Evolutionary conservation across 2,888 invertebrate genomes (phyloP).

Genomic region (Caenorhabditis doughertyi): DNA sequence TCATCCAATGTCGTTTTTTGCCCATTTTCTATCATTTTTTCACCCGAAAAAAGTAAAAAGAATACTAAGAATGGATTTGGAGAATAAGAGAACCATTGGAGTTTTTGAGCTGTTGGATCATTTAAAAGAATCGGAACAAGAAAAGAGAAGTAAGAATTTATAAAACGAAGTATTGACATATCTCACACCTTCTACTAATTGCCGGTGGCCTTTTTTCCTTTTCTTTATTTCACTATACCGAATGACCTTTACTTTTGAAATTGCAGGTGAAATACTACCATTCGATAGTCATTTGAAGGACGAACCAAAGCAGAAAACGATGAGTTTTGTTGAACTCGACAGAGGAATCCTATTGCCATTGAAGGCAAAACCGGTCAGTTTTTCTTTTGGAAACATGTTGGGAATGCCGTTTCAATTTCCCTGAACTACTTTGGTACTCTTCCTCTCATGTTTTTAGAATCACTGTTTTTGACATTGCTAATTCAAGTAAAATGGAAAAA

Average conservation of each 20-base stretch:
- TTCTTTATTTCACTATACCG: slow-evolving; percentile 5
- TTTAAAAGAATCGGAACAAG: slow-evolving; percentile 28
- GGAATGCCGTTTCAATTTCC: no score
- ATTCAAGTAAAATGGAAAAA: slow-evolving; percentile 10
- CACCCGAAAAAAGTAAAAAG: slow-evolving; percentile 12
- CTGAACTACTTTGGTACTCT: no score
- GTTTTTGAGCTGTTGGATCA: slow-evolving; percentile 54
- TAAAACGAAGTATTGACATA: neutral
- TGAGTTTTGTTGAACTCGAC: slow-evolving; percentile 62
- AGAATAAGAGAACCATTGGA: slow-evolving; percentile 28
- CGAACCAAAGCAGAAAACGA: slow-evolving; percentile 37
- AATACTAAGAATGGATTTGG: slow-evolving; percentile 30
- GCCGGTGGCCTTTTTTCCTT: neutral
- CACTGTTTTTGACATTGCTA: slow-evolving; percentile 29
- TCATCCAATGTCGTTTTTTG: slow-evolving; percentile 38
- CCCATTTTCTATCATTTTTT: slow-evolving; percentile 46
- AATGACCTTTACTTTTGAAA: slow-evolving; percentile 46
- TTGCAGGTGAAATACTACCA: slow-evolving; percentile 61
- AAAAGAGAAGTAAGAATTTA: slow-evolving; percentile 23
- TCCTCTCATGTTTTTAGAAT: neutral
- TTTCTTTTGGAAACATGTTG: no score
- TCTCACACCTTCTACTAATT: neutral
- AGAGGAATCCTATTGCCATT: slow-evolving; percentile 56
- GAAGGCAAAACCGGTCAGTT: slow-evolving; percentile 60
- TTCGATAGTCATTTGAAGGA: slow-evolving; percentile 41